Base-by-base conservation (phyloP, 2,113 vertebrate genomes). In the Hippocampus abdominalis region DNA sequence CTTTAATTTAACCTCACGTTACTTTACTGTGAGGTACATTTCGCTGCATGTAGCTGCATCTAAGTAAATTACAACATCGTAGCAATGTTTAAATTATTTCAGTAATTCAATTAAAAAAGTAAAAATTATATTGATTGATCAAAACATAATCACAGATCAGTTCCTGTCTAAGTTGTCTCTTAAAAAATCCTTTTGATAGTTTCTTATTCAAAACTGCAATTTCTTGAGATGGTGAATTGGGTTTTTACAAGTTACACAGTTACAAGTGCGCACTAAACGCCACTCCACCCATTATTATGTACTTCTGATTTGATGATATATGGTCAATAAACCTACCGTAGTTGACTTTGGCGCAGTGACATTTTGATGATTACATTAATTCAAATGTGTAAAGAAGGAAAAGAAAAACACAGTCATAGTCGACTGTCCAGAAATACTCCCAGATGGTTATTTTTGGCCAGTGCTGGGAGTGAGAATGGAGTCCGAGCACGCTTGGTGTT, bases 401-500 rank as follows among this genome's bases (percentile, higher is more conserved):
- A 64, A 64, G 21, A 8, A 46, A 27, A 15, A 21, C 32, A 42
- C 32, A n/a, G 18, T 63, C 62, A 64, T 23, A n/a, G 49, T 51
- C 39, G 16, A 8, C 16, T 61, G 59, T 61, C 71, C 60, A 64
- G 51, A 68, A 63, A 69, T 68, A 67, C 7, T 54, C 72, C 13
- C 6, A 57, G 63, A 25, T 39, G 63, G 66, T 70, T 77, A 77
- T 83, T 77, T 77, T 80, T 11, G 23, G 69, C 66, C 2, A 56
- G 42, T 9, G 18, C 39, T 53, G 10, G 9, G 6, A 32, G 62
- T 63, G 54, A 51, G 56, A 57, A 66, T 66, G 25, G 57, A n/a
- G 40, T 60, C 32, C 36, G 20, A 8, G 46, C 40, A 71, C 48
- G 49, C n/a, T 39, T 53, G 4, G 25, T 70, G 25, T 60, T 64